Conservation (phyloP, 1,140 invertebrate species). For the Zaprionus tsacasi region DNA sequence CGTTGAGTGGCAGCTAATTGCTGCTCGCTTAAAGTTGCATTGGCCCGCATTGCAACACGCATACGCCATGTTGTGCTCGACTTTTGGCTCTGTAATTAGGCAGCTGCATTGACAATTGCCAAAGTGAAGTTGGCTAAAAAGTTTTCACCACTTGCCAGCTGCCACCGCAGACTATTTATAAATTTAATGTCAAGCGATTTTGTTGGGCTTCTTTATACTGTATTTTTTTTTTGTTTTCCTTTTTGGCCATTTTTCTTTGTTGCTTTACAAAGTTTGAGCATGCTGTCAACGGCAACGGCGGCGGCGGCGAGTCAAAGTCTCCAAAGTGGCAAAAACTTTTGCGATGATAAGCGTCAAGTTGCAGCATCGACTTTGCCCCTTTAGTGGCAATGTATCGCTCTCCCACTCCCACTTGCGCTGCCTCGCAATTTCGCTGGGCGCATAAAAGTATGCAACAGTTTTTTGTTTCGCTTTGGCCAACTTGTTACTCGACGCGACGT, state of each 20-base stretch:
- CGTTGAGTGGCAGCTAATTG: conserved; percentile 50
- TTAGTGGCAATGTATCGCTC: not conserved
- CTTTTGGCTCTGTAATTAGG: conserved; percentile 50
- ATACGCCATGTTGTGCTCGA: conserved; percentile 17
- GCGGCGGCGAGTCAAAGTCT: conserved; percentile 51
- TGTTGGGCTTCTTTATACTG: not conserved
- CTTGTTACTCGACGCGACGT: conserved; percentile 53
- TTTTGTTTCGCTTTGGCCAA: conserved; percentile 54
- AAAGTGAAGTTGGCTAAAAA: conserved; percentile 20
- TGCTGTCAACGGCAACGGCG: conserved; percentile 55
- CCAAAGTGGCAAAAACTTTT: conserved; percentile 75
- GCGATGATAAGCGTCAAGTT: conserved; percentile 72
- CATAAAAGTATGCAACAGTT: conserved; percentile 67
- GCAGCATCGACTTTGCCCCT: conserved; percentile 20
- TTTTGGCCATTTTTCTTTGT: conserved; percentile 7
- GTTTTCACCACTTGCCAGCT: conserved; percentile 2
- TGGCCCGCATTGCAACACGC: not conserved
- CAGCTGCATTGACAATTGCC: conserved; percentile 54
- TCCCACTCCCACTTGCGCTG: not conserved
- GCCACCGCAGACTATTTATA: conserved; percentile 19
- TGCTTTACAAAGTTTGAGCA: conserved; percentile 65
- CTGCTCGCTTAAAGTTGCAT: conserved; percentile 29
- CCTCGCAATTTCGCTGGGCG: conserved; percentile 54
- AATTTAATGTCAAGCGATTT: conserved; percentile 25
- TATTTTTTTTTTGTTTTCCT: not conserved